These are phyloP conservation scores for Melangyna quadrimaculata DNA, from an alignment of 2,888 invertebrate species.

Conservation along the genomic window DNA sequence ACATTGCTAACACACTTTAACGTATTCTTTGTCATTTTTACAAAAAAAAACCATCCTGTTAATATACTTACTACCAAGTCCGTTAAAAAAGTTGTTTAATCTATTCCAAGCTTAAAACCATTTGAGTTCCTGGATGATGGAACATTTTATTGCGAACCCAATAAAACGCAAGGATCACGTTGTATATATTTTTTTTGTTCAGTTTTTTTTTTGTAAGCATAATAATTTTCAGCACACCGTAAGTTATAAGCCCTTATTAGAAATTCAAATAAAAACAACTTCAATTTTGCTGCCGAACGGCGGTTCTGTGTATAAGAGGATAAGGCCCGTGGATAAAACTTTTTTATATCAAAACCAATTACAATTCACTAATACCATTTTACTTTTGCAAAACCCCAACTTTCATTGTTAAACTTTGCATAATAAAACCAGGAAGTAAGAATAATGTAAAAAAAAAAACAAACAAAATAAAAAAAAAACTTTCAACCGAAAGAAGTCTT, in stretches of 20 bases:
- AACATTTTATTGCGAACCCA: neutral
- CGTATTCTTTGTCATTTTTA: no score
- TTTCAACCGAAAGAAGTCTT: neutral
- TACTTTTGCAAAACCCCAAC: slow-evolving; percentile 18
- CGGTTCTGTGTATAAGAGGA: neutral
- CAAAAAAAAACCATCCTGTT: no score
- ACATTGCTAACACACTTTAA: no score
- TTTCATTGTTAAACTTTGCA: slow-evolving; percentile 23
- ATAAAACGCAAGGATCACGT: neutral
- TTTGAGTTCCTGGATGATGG: neutral
- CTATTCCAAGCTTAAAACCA: neutral
- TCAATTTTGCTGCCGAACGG: neutral
- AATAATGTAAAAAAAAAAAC: no score
- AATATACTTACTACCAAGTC: neutral
- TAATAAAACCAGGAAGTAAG: neutral
- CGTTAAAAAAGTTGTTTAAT: neutral
- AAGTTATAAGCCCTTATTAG: slow-evolving; percentile 2
- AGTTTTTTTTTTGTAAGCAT: neutral
- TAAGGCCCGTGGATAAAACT: neutral
- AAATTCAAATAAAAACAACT: slow-evolving; percentile 7
- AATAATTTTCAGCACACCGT: neutral
- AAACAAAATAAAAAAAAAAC: neutral
- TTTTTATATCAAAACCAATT: slow-evolving; percentile 34
- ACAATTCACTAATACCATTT: neutral
- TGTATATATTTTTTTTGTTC: neutral